Base-by-base conservation (phyloP, 2,888 invertebrate genomes). In the Andrena camellia region DNA sequence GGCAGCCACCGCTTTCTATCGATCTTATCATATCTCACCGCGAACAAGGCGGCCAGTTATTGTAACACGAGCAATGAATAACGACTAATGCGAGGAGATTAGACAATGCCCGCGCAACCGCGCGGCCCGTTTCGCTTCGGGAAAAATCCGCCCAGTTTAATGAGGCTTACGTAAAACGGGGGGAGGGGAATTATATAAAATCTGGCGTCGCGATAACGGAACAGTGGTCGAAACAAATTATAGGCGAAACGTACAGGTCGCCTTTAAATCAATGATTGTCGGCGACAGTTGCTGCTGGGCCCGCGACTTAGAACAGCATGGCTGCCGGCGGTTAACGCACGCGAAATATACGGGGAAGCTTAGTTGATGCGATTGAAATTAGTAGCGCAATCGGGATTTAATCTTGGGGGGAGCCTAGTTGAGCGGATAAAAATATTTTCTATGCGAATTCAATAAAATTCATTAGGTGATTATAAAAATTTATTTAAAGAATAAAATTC, bases 1-100 rank as follows among this genome's bases (percentile, higher is more conserved):
- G 60, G 50, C 73, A 29, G 81, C 66, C 73, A 69, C 57, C 70
- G 81, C 86, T 86, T 86, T 86, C 81, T 77, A 86, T 72, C 72
- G 86, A 86, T 86, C 86, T 86, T 86, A 86, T 86, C 85, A 62
- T 74, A 69, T 59, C 75, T 52, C 72, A 68, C 74, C 35, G 71
- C 60, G 81, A 78, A 78, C 85, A 82, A 57, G 67, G 67, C 74
- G 76, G 31, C 80, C 70, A 63, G 76, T 85, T 76, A 79, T 82
- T 77, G 70, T 76, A 85, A 85, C 77, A 71, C 35, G 74, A 54
- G 31, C 74, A 71, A 79, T 75, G 86, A 86, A 78, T 86, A 69
- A 86, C 78, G 79, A 80, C 77, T 86, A 83, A 80, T 77, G 76
- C 64, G 72, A 62, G 52, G 57, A 50, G 78, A 74, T 78, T 68